Evolutionary conservation across 2,797 vertebrate genomes (phyloP).

Genomic region (Tolypeutes matacus): DNA sequence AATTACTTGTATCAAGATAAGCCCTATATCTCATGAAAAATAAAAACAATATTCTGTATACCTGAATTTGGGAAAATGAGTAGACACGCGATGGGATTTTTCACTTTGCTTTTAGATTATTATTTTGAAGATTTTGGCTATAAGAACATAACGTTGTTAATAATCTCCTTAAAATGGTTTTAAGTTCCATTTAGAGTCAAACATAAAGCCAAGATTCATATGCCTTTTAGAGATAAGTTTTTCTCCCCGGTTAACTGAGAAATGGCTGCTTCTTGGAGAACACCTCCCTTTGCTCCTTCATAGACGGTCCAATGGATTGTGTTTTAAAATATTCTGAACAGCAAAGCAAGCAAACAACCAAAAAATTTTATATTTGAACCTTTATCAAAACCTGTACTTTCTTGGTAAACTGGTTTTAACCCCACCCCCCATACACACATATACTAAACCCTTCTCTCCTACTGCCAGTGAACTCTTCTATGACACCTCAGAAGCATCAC

Average conservation of each 20-base stretch:
- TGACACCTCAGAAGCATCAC: neutral
- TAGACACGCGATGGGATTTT: neutral
- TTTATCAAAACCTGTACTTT: neutral
- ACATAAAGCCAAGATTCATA: neutral
- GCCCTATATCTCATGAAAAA: neutral
- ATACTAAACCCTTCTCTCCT: neutral
- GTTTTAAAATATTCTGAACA: constrained; percentile 42
- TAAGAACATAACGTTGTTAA: neutral
- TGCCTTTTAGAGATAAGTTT: neutral
- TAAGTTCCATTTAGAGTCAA: neutral
- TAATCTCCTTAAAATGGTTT: neutral
- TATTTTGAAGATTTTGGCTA: neutral
- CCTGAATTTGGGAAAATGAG: neutral
- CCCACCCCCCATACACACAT: too few species aligned
- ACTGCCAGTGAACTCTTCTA: neutral
- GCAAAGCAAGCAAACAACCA: neutral
- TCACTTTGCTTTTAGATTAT: neutral
- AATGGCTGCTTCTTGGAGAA: neutral
- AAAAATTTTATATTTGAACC: neutral
- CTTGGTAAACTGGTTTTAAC: neutral
- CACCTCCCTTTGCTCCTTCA: neutral
- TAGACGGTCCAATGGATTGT: neutral
- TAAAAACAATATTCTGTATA: neutral
- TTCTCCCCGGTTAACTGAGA: neutral
- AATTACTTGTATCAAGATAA: neutral